Conservation (phyloP, 2,888 invertebrate genomes). For the Clostera curtula region DNA sequence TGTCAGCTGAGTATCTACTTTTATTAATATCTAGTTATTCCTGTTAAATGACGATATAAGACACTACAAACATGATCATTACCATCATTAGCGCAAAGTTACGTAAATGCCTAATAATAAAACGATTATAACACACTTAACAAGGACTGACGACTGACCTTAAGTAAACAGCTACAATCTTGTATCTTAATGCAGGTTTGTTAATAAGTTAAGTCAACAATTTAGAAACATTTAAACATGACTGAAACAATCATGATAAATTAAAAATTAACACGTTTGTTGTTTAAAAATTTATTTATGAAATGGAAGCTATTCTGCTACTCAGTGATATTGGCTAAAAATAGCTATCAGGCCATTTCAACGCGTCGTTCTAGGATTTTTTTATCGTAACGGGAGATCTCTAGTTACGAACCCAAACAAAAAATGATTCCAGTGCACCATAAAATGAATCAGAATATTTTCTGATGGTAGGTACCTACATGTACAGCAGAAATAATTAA, state of each 20-base stretch:
- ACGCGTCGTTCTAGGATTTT: too few relatives aligned
- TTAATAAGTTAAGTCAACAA: conserved; percentile 31
- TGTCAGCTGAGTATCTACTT: too few relatives aligned
- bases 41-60: conserved; percentile 11
- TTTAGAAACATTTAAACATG: too few relatives aligned
- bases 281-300: too few relatives aligned
- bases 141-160: conserved; percentile 28
- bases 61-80: conserved; percentile 18
- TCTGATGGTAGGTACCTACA: conserved; percentile 26
- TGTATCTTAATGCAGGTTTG: conserved; percentile 28
- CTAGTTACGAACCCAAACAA: too few relatives aligned
- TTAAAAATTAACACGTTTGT: too few relatives aligned
- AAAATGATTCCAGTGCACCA: neutral
- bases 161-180: conserved; percentile 27
- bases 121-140: conserved; percentile 21
- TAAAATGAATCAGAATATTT: conserved; percentile 19
- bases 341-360: too few relatives aligned
- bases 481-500: conserved; percentile 44
- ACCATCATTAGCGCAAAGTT: conserved; percentile 26
- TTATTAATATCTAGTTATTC: conserved; percentile 1
- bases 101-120: conserved; percentile 28
- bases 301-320: too few relatives aligned
- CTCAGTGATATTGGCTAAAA: too few relatives aligned
- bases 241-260: too few relatives aligned
- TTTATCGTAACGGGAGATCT: too few relatives aligned